Percentiles rank a stretch among this genome's conserved stretches.
Conservation (phyloP, 1,140 invertebrate genomes). For the Schmidtea mediterranea region DNA sequence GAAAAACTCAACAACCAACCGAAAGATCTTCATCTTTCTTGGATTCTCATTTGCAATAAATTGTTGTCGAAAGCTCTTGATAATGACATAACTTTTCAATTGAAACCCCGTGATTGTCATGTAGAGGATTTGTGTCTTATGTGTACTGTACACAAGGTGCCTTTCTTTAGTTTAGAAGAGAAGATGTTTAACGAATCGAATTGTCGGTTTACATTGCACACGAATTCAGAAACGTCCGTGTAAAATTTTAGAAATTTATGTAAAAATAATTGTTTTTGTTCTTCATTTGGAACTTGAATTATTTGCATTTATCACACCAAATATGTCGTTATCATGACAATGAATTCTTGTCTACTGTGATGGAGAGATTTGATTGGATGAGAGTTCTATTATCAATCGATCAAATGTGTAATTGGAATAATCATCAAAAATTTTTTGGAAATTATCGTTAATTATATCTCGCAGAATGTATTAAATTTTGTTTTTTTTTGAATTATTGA, state of each 20-base stretch:
- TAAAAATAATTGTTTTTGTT: too few species aligned
- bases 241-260: slow-evolving; percentile 17
- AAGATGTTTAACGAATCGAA: slow-evolving; percentile 67
- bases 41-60: slow-evolving; percentile 1
- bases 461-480: too few species aligned
- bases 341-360: too few species aligned
- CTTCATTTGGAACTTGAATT: too few species aligned
- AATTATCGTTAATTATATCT: too few species aligned
- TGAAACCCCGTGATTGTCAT: background rate
- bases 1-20: background rate
- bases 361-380: too few species aligned
- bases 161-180: slow-evolving; percentile 60
- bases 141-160: slow-evolving; percentile 47
- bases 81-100: background rate
- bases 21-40: background rate
- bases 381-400: too few species aligned
- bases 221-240: slow-evolving; percentile 71
- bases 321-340: too few species aligned
- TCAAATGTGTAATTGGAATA: too few species aligned
- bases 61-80: background rate
- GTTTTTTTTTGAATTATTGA: too few species aligned
- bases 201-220: slow-evolving; percentile 57
- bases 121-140: slow-evolving; percentile 40
- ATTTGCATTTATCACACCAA: too few species aligned
- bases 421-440: too few species aligned